Evolutionary conservation across 2,113 vertebrate species (phyloP).

Genomic region (Campylomormyrus tamandua): DNA sequence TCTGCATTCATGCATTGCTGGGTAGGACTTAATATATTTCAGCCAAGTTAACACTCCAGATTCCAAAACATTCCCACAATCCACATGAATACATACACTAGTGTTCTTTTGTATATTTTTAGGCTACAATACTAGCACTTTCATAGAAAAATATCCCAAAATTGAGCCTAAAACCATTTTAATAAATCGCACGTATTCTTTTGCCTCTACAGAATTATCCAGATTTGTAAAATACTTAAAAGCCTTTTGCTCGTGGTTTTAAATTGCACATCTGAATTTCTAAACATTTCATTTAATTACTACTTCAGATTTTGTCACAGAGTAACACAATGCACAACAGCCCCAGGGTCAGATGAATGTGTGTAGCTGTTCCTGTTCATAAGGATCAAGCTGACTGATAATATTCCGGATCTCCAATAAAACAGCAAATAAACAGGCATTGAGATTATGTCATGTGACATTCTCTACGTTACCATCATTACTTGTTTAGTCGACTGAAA

Average conservation of each 20-base stretch:
- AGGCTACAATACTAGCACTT: neutral
- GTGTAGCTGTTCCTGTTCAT: neutral
- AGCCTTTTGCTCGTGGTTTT: neutral
- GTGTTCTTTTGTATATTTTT: slow-evolving; percentile 1
- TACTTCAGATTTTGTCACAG: slow-evolving; percentile 3
- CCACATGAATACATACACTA: neutral
- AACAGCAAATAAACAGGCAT: neutral
- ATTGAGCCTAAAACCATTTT: slow-evolving; percentile 21
- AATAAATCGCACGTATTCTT: neutral
- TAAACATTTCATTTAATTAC: neutral
- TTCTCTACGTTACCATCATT: neutral
- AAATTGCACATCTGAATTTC: neutral
- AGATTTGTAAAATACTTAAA: neutral
- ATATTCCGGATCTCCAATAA: neutral
- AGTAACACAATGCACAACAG: slow-evolving; percentile 2
- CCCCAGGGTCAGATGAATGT: neutral
- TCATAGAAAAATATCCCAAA: slow-evolving; percentile 13
- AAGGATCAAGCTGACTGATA: slow-evolving; percentile 8
- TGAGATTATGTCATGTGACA: neutral
- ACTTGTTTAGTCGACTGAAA: neutral
- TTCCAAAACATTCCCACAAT: slow-evolving; percentile 13
- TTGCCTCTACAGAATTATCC: neutral
- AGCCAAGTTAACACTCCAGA: neutral
- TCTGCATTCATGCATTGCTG: slow-evolving; percentile 24
- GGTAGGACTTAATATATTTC: slow-evolving; percentile 12